These are phyloP conservation scores for Hyposmocoma kahamanoa DNA, from an alignment of 1,140 invertebrate genomes.

Conservation along the genomic window DNA sequence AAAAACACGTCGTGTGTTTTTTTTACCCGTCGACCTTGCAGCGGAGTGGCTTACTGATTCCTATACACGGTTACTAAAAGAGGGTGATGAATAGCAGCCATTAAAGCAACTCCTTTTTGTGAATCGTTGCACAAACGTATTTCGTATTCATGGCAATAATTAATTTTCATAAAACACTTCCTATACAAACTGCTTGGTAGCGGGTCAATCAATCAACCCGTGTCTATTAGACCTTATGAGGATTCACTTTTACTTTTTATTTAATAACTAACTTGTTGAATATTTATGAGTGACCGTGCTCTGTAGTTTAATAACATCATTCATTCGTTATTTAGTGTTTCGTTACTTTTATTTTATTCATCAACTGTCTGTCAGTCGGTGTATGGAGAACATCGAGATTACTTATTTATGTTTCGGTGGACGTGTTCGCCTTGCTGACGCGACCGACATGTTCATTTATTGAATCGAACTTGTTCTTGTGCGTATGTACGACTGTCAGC, in stretches of 20 bases:
- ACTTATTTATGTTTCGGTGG: constrained; percentile 35
- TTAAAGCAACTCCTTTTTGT: constrained; percentile 30
- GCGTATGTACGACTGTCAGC: constrained; percentile 13
- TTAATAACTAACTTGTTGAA: constrained; percentile 49
- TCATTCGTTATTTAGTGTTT: constrained; percentile 42
- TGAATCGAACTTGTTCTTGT: constrained; percentile 12
- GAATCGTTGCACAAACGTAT: background rate
- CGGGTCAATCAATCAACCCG: constrained; percentile 27
- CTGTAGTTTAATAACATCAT: constrained; percentile 36
- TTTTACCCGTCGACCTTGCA: constrained; percentile 64
- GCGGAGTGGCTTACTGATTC: constrained; percentile 57
- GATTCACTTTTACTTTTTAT: constrained; percentile 68
- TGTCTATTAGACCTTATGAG: constrained; percentile 27
- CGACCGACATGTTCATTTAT: constrained; percentile 21
- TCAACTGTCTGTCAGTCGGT: constrained; percentile 25
- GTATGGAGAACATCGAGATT: constrained; percentile 31
- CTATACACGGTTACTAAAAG: constrained; percentile 60
- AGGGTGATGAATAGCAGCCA: constrained; percentile 54
- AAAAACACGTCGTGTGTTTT: constrained; percentile 52
- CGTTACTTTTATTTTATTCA: constrained; percentile 32
- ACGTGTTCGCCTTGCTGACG: constrained; percentile 28
- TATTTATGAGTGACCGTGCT: constrained; percentile 40
- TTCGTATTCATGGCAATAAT: constrained; percentile 29
- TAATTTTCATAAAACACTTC: constrained; percentile 48
- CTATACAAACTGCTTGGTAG: constrained; percentile 30